Evolutionary conservation across 2,888 invertebrate genomes (phyloP).

Genomic region (Leucoptera coffeella): DNA sequence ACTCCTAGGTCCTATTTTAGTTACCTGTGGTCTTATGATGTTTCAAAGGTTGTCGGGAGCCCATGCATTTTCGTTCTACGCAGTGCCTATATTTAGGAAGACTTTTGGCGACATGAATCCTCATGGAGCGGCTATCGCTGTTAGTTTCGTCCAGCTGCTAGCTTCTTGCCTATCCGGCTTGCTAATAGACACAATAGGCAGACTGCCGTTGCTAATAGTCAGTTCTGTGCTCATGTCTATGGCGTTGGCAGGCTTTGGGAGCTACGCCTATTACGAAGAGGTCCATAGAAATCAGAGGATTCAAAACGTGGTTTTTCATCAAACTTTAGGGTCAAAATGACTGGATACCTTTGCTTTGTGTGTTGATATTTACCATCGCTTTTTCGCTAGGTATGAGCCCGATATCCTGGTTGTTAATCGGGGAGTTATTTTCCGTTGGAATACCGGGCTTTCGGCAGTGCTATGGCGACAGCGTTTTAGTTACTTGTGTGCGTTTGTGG

Average conservation of each 20-base stretch:
- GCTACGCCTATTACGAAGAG: constrained; percentile 76
- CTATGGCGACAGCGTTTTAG: constrained; percentile 82
- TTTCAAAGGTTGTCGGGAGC: constrained; percentile 82
- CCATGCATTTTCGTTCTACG: constrained; percentile 80
- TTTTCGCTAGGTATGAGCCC: constrained; percentile 86
- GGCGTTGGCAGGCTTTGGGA: constrained; percentile 80
- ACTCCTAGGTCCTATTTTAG: constrained; percentile 65
- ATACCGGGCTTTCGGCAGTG: constrained; percentile 80
- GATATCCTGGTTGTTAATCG: constrained; percentile 79
- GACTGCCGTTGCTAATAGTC: constrained; percentile 75
- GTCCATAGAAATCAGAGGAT: constrained; percentile 52
- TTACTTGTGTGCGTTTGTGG: constrained; percentile 80
- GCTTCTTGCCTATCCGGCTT: constrained; percentile 76
- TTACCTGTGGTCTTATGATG: constrained; percentile 83
- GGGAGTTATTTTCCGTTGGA: constrained; percentile 76
- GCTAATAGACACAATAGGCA: constrained; percentile 79
- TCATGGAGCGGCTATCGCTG: constrained; percentile 77
- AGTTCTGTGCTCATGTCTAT: constrained; percentile 81
- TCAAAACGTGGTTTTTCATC: constrained; percentile 44
- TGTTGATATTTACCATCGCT: constrained; percentile 76
- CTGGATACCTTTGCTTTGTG: constrained; percentile 79
- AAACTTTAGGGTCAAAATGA: constrained; percentile 60
- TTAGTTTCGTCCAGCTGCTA: constrained; percentile 79
- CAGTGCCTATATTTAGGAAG: constrained; percentile 79
- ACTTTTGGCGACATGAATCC: constrained; percentile 79